phyloP scores from a whole-genome alignment of 2,113 vertebrate species.

The Grus americana region DNA sequence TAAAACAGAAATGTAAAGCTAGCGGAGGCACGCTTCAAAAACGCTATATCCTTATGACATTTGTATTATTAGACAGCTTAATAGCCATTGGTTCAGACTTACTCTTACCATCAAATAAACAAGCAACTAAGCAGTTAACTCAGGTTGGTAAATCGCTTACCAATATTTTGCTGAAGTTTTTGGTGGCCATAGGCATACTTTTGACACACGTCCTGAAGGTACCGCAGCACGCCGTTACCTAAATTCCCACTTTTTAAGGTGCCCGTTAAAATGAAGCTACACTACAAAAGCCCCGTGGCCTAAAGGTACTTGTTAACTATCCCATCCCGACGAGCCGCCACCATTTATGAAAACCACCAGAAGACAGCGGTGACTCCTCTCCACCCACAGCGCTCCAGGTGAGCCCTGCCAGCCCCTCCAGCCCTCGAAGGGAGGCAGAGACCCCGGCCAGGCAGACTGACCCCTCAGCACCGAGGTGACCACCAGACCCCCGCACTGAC shows the following conservation, averaged over 20 bases:
- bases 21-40: not conserved
- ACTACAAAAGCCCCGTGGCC: not conserved
- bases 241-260: not conserved
- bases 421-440: not conserved
- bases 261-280: not conserved
- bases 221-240: rapidly evolving
- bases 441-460: not conserved
- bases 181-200: not conserved
- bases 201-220: rapidly evolving
- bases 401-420: not conserved
- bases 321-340: no score
- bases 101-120: not conserved
- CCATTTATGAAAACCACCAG: not conserved
- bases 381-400: rapidly evolving
- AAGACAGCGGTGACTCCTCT: not conserved
- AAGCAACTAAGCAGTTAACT: not conserved
- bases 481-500: not conserved
- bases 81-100: not conserved
- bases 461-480: not conserved
- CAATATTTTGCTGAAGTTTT: not conserved
- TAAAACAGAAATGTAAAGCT: not conserved
- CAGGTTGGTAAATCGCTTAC: not conserved
- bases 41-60: rapidly evolving
- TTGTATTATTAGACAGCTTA: not conserved
- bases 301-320: rapidly evolving